Base-by-base conservation (phyloP, 2,797 vertebrate genomes). In the Eidolon dupreanum region DNA sequence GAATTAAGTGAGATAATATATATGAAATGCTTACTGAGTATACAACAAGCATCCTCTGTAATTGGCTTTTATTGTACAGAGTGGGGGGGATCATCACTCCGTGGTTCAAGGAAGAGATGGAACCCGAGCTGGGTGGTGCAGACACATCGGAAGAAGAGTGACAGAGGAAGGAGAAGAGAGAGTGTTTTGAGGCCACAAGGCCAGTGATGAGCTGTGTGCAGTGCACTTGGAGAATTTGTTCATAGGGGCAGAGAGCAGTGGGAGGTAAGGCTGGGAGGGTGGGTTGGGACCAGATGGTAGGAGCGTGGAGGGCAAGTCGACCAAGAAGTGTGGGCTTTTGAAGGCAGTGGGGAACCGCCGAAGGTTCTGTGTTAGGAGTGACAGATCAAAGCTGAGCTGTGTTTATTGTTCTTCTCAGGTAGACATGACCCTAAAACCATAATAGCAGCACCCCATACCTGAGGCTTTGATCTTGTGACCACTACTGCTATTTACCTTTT, bases 391-490 rank as follows among this genome's bases (percentile, higher is more conserved):
- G 95, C 49, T 41, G 22, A 53, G 36, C 68, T 20, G n/a, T 92
- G 92, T 97, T 95, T 84, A 63, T 81, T 97, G 95, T 95, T 97
- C 94, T 84, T 74, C 74, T 51, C 41, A 87, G 41, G 73, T 43
- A 93, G 79, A 85, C 73, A 33, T 94, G 96, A 85, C 93, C 68
- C 90, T 88, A 10, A 8, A 55, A 55, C 94, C 8, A 4, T 38
- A 90, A 78, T n/a, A 63, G 86, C 90, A 96, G 77, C 20, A 24
- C 63, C 73, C 88, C 51, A 19, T 17, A 38, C 85, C 63, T n/a
- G 71, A 68, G 61, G 78, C 97, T 97, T 97, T 97, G 93, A 98
- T 97, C 97, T 81, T 68, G 61, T 68, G 61, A 94, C 71, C 66
- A 73, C 87, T 85, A 46, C 28, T 0, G 1, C 65, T 97, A 85